These are phyloP conservation scores for Phenacoccus solenopsis DNA, from an alignment of 1,140 invertebrate genomes.

Conservation along the genomic window DNA sequence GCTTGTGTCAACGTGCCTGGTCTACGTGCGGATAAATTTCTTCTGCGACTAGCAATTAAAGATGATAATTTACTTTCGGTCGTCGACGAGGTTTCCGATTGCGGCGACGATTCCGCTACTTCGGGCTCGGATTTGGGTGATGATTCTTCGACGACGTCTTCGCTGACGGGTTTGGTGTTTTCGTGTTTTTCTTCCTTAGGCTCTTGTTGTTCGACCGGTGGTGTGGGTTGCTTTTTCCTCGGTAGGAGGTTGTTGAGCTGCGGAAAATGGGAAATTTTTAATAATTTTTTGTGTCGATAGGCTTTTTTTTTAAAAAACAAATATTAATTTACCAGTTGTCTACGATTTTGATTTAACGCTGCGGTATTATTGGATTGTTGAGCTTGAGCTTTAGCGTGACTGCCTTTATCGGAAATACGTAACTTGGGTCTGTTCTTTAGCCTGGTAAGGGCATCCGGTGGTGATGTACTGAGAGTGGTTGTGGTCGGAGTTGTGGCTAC, in stretches of 20 bases:
- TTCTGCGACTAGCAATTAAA: slow-evolving; percentile 5
- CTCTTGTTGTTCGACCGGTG: not conserved
- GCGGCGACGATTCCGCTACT: not conserved
- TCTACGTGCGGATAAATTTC: not conserved
- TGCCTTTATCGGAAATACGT: not conserved
- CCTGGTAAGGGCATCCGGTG: not conserved
- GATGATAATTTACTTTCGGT: slow-evolving; percentile 6
- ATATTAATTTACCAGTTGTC: not conserved
- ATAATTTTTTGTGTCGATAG: not conserved
- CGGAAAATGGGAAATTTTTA: not conserved
- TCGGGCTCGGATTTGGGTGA: not conserved
- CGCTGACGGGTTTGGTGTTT: not conserved
- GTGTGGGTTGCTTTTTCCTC: not conserved
- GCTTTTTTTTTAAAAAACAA: not conserved
- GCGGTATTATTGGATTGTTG: slow-evolving; percentile 3
- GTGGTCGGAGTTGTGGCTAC: not conserved
- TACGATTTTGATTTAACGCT: not conserved
- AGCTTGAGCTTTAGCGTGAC: slow-evolving; percentile 6
- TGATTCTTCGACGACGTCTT: not conserved
- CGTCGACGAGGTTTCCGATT: not conserved
- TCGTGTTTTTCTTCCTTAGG: slow-evolving; percentile 1
- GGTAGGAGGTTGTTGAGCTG: not conserved
- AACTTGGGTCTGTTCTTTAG: not conserved
- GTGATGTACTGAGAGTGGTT: not conserved
- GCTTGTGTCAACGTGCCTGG: not conserved